Percentiles rank a stretch among this genome's conserved stretches.
These are phyloP conservation scores for Emydoidea blandingii DNA, from an alignment of 2,797 vertebrate genomes.

Conservation along the genomic window DNA sequence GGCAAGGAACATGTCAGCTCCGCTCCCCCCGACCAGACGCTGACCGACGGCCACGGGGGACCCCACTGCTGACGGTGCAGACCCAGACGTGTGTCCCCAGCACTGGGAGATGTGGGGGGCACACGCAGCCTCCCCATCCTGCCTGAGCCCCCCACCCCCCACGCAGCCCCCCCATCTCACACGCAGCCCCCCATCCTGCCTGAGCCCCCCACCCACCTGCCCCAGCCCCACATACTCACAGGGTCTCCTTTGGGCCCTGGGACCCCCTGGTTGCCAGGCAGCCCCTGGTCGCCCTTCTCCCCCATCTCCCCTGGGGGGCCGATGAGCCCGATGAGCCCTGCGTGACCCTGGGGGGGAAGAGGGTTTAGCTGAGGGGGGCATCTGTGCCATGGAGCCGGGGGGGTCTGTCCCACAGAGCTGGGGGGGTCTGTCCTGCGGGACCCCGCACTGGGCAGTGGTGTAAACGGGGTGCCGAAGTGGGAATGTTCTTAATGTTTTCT, in stretches of 20 bases:
- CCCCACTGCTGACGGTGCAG: not conserved
- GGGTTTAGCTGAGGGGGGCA: not conserved
- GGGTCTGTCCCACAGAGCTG: too few relatives aligned
- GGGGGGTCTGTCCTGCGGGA: too few relatives aligned
- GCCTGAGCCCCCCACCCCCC: not conserved
- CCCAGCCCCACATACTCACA: conserved; percentile 74
- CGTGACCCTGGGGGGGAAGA: conserved; percentile 85
- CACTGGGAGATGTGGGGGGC: too few relatives aligned
- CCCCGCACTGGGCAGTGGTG: too few relatives aligned
- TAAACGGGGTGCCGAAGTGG: too few relatives aligned
- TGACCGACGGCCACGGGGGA: not conserved
- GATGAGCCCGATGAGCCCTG: conserved; percentile 90
- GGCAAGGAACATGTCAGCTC: conserved; percentile 22
- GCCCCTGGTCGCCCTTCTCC: conserved; percentile 93
- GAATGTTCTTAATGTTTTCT: too few relatives aligned
- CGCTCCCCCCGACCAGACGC: too few relatives aligned
- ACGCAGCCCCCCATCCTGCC: not conserved
- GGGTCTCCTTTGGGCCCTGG: conserved; percentile 89
- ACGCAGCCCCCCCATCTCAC: not conserved
- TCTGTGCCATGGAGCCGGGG: too few relatives aligned
- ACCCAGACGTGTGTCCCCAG: too few relatives aligned
- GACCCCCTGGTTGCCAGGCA: conserved; percentile 88
- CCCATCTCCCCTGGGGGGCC: conserved; percentile 92
- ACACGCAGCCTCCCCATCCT: too few relatives aligned
- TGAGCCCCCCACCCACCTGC: not conserved